Evolutionary conservation across 2,797 vertebrate genomes (phyloP).

Genomic region (Tenualosa thibaudeaui): DNA sequence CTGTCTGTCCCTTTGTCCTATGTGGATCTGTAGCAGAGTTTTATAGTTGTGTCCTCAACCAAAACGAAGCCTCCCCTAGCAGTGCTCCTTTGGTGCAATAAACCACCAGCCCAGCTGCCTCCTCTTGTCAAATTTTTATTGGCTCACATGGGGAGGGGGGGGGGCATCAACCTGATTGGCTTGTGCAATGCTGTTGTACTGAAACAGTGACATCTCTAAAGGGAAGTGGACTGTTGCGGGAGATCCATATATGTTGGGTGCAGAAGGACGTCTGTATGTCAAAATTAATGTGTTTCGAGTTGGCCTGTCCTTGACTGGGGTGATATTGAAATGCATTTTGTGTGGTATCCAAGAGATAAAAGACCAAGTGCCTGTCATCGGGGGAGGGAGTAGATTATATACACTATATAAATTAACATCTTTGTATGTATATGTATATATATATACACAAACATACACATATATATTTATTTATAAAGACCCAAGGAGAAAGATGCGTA

Average conservation of each 20-base stretch:
- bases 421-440: not conserved
- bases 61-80: constrained; percentile 48
- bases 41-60: constrained; percentile 43
- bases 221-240: not conserved
- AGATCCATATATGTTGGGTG: not conserved
- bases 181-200: not conserved
- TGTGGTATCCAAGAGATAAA: not conserved
- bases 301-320: not conserved
- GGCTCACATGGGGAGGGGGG: not conserved
- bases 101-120: constrained; percentile 36
- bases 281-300: not conserved
- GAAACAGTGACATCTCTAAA: not conserved
- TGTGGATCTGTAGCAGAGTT: not conserved
- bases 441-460: not conserved
- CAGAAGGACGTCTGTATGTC: not conserved
- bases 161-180: constrained; percentile 12
- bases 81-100: constrained; percentile 45
- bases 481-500: not conserved
- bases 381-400: not conserved
- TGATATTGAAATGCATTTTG: not conserved
- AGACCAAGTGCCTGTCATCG: constrained; percentile 6
- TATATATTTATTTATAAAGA: not conserved
- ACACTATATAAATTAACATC: not conserved
- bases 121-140: not conserved
- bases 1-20: not conserved